Evolutionary conservation across 2,888 invertebrate species (phyloP), one percentile per base, ranked within the genome.

Genomic region (Ennomos erosarius): DNA sequence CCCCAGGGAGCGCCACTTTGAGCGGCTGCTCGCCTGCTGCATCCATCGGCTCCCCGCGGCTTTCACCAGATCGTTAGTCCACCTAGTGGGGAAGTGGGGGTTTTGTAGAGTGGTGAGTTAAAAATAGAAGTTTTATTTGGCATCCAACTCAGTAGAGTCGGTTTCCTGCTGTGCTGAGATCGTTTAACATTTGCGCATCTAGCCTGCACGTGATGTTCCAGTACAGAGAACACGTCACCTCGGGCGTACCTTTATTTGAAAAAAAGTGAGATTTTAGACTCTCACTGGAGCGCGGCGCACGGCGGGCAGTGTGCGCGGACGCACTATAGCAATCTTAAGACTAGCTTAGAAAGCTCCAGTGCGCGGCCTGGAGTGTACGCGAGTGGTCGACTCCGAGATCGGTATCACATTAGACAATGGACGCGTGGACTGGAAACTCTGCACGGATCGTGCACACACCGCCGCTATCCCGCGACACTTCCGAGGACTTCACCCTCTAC

Each of bases 401-500:
- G 85, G 81, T 73, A 76, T 90, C 90, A 90, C 79, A 72, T 26
- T 75, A 82, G 88, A 78, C 84, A 87, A 96, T 96, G 96, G 95
- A 96, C 93, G 95, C 95, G 88, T 96, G 95, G 92, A 95, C 95
- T 92, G 94, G 94, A 84, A 90, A 94, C 79, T 93, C 93, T 86
- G 93, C 94, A 85, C 83, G 94, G 81, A 93, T 94, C 82, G 94
- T 68, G 85, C 93, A 74, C 94, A 9, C 48, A 5, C 93, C 76
- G 90, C 93, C 81, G 92, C 94, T 83, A 93, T 94, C 94, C 77
- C 95, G 96, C 87, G 96, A 96, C 85, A 95, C 95, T 72, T 95
- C 94, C 80, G 94, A 95, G 68, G 96, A 96, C 85, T 97, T 97
- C 87, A 95, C 96, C 87, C 93, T 97, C 85, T 97, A 96, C 91